Conservation (phyloP, 2,797 vertebrate genomes). For the Heliangelus exortis region DNA sequence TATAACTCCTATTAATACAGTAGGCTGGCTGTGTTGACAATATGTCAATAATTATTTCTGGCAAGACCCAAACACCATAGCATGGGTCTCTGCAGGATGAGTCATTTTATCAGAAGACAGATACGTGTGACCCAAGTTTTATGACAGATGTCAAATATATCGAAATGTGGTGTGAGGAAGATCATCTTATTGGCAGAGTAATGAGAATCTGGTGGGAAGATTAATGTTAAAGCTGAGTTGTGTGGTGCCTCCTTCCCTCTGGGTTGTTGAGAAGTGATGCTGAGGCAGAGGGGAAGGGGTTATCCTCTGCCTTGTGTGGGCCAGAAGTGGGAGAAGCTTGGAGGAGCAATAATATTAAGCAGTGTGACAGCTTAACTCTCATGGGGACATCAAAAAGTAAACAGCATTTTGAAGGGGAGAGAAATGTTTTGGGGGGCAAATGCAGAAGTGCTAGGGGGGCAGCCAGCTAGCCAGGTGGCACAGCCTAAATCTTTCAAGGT, state of each 20-base stretch:
- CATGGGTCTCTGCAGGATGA: conserved; percentile 68
- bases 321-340: conserved; percentile 22
- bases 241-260: background rate
- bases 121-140: conserved; percentile 75
- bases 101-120: conserved; percentile 80
- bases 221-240: conserved; percentile 68
- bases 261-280: background rate
- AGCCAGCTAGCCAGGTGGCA: background rate
- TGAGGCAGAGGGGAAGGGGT: conserved; percentile 8
- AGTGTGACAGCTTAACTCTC: background rate
- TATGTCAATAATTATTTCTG: conserved; percentile 81
- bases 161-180: conserved; percentile 77
- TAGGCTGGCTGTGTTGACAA: conserved; percentile 74
- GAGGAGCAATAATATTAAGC: background rate
- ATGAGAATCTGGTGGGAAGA: conserved; percentile 77
- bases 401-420: background rate
- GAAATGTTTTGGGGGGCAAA: background rate
- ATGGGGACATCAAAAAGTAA: background rate
- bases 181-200: conserved; percentile 80
- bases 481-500: conserved; percentile 54
- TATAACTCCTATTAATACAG: conserved; percentile 73
- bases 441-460: background rate
- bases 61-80: conserved; percentile 43
- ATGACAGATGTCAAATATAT: conserved; percentile 81
- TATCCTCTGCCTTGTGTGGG: background rate